These are phyloP conservation scores for Drosophila quasianomalipes DNA, from an alignment of 2,888 invertebrate genomes.

Conservation along the genomic window DNA sequence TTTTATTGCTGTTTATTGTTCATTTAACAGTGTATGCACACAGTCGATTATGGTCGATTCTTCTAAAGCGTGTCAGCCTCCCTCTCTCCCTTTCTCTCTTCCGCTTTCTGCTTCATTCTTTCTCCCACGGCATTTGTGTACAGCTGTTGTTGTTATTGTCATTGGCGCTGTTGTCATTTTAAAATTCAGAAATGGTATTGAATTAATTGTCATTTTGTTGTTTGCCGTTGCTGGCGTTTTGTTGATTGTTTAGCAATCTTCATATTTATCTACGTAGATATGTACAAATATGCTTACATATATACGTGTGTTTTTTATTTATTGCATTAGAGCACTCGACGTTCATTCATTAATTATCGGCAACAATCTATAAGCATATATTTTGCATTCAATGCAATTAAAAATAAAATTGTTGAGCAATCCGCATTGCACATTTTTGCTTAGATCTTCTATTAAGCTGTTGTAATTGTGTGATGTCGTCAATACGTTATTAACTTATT, in stretches of 20 bases:
- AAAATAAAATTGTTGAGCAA: conserved; percentile 48
- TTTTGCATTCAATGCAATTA: conserved; percentile 73
- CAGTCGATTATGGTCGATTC: background rate
- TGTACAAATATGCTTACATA: background rate
- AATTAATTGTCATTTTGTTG: conserved; percentile 75
- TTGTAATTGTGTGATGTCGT: conserved; percentile 19
- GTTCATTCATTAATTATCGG: conserved; percentile 71
- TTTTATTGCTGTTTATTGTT: no score
- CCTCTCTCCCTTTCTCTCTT: background rate
- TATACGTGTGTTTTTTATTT: background rate
- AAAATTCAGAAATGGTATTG: conserved; percentile 60
- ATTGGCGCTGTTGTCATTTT: conserved; percentile 5
- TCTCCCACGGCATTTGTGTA: conserved; percentile 12
- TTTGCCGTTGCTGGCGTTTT: conserved; percentile 52
- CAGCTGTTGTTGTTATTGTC: conserved; percentile 10
- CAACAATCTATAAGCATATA: conserved; percentile 58
- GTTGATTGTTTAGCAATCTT: conserved; percentile 51
- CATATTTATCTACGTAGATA: conserved; percentile 11
- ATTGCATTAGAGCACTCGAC: conserved; percentile 38
- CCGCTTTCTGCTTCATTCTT: background rate
- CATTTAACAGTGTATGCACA: conserved; percentile 4
- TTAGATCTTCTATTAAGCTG: conserved; percentile 38
- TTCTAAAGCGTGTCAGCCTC: background rate
- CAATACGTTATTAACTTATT: conserved; percentile 23
- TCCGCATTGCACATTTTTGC: conserved; percentile 36